Percentiles rank a stretch among this genome's conserved stretches.
These are phyloP conservation scores for Helleia helle DNA, from an alignment of 2,888 invertebrate species.

Conservation along the genomic window DNA sequence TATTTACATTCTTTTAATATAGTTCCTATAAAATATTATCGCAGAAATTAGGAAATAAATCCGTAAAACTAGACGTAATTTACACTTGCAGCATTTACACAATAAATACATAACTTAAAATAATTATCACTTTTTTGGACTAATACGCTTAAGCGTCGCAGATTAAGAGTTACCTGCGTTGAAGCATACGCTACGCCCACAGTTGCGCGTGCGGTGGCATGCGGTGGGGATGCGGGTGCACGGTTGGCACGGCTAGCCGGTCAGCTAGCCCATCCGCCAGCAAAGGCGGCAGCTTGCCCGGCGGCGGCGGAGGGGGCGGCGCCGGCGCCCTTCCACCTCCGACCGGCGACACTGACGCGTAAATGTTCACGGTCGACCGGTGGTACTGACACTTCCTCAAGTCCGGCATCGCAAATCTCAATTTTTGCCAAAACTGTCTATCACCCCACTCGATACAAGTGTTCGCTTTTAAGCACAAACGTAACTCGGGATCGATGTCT, in stretches of 20 bases:
- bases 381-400: slow-evolving; percentile 78
- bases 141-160: slow-evolving; percentile 72
- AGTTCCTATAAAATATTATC: slow-evolving; percentile 52
- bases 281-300: slow-evolving; percentile 77
- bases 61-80: slow-evolving; percentile 44
- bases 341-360: slow-evolving; percentile 77
- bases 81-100: slow-evolving; percentile 41
- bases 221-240: slow-evolving; percentile 66
- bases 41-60: slow-evolving; percentile 63
- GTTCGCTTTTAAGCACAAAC: slow-evolving; percentile 91
- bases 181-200: slow-evolving; percentile 86
- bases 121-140: slow-evolving; percentile 71
- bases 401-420: slow-evolving; percentile 93
- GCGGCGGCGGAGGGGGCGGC: slow-evolving; percentile 76
- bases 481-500: slow-evolving; percentile 92
- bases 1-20: slow-evolving; percentile 8
- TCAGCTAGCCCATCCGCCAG: slow-evolving; percentile 58
- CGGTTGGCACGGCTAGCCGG: slow-evolving; percentile 39
- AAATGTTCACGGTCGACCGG: slow-evolving; percentile 81
- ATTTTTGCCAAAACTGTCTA: slow-evolving; percentile 96
- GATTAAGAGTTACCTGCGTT: slow-evolving; percentile 74
- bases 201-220: slow-evolving; percentile 79
- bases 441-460: slow-evolving; percentile 96
- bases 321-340: slow-evolving; percentile 73
- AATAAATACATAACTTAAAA: slow-evolving; percentile 58